phyloP scores from a whole-genome alignment of 2,888 invertebrate species.

The Epinotia brunnichana region DNA sequence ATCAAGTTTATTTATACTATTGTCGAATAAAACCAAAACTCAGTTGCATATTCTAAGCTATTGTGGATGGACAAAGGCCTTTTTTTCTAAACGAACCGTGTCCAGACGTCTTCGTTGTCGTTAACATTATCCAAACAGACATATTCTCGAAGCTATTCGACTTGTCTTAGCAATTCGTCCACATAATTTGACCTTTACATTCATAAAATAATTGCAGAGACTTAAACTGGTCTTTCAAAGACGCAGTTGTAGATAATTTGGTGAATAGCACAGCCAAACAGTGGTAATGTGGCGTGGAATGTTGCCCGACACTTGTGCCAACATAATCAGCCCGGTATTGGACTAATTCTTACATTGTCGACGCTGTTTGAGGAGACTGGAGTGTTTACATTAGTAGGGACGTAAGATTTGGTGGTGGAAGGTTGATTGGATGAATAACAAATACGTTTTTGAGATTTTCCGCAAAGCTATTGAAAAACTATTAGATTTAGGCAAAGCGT shows the following conservation, averaged over 20 bases:
- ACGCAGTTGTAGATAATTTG: neutral
- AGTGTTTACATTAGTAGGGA: constrained; percentile 28
- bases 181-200: constrained; percentile 8
- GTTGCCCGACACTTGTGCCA: constrained; percentile 67
- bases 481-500: no score
- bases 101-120: constrained; percentile 38
- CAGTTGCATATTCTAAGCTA: neutral
- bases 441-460: neutral
- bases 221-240: neutral
- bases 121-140: constrained; percentile 29
- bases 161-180: neutral
- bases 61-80: constrained; percentile 6
- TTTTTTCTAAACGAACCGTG: constrained; percentile 31
- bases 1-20: neutral
- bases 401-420: constrained; percentile 14
- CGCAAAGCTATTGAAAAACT: neutral
- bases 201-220: neutral
- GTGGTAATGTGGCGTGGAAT: constrained; percentile 52
- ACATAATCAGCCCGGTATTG: constrained; percentile 65
- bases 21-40: constrained; percentile 6
- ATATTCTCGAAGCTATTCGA: neutral
- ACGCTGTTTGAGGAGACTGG: constrained; percentile 31
- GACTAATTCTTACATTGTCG: constrained; percentile 39
- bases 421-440: constrained; percentile 3
- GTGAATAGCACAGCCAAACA: constrained; percentile 28